Evolutionary conservation across 1,140 invertebrate species (phyloP), one percentile per base, ranked within the genome.

Genomic region (Heliothis subflexa): DNA sequence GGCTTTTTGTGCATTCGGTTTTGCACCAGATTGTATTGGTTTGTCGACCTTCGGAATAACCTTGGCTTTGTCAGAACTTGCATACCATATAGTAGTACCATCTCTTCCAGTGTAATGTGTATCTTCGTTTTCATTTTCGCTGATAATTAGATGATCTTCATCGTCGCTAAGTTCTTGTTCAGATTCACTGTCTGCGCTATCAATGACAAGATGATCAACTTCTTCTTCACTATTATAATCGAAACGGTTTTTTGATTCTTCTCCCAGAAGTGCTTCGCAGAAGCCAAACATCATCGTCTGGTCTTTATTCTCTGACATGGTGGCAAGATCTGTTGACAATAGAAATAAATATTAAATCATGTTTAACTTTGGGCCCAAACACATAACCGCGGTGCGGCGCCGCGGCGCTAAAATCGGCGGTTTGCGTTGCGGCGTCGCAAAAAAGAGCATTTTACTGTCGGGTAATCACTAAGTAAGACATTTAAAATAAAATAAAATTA

Each of bases 261-360:
- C 57, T 61, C 25, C 3, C 25, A 28, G 2, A 13, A 28, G 13
- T 14, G 57, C 57, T 61, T 61, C 57, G 57, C 21, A 61, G 13
- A 28, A 61, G 21, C 57, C 57, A 28, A 28, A 25, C 57, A 61
- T 61, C 18, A 61, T 25, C 25, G 18, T 61, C 25, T 61, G 57
- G 10, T 28, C 25, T 13, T 61, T 61, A 13, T 14, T 0, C 1
- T 14, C 12, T 1, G 25, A 28, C 21, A 25, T 12, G 25, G 2
- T 33, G 57, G 12, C 11, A 2, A 33, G 21, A 61, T 28, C 57
- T 61, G 57, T 61, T 18, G 13, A 61, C 21, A 61, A 61, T 40
- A 40, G 33, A 40, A 40, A 40, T 40, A 40, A 40, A 40, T 40
- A 40, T 40, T 55, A 18, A 54, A 25, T 25, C 0, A 25, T 25